These are phyloP conservation scores for Condylura cristata DNA, from an alignment of 2,113 vertebrate genomes.

Conservation along the genomic window DNA sequence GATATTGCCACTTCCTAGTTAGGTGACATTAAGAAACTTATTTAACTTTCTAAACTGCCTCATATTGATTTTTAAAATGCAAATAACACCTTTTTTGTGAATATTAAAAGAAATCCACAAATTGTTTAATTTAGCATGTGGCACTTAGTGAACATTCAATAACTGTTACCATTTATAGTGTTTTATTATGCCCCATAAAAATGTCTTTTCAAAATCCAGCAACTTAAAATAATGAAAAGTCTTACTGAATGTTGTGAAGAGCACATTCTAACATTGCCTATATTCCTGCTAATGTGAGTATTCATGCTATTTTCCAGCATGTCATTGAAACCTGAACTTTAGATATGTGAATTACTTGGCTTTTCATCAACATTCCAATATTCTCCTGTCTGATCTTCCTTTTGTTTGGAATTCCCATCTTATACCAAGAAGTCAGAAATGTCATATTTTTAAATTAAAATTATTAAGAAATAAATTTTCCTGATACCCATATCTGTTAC, in stretches of 20 bases:
- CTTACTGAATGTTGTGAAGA: not conserved
- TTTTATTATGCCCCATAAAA: not conserved
- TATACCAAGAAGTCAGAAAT: not conserved
- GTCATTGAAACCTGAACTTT: not conserved
- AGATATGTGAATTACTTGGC: not conserved
- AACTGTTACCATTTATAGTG: not conserved
- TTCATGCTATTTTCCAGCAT: not conserved
- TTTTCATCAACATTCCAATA: not conserved
- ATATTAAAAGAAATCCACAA: not conserved
- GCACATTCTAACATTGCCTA: not conserved
- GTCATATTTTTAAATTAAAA: not conserved
- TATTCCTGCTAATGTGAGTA: not conserved
- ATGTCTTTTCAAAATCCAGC: not conserved
- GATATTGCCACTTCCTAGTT: not conserved
- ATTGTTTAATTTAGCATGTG: not conserved
- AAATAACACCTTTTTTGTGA: not conserved
- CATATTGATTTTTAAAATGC: not conserved
- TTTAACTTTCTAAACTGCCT: not conserved
- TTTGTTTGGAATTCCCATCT: not conserved
- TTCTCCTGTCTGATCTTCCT: not conserved
- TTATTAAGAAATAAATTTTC: too few relatives aligned
- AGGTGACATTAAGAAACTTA: not conserved
- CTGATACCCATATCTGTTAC: not conserved
- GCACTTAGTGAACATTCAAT: not conserved
- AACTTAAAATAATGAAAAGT: not conserved